phyloP scores from a whole-genome alignment of 2,113 vertebrate species.

The Gila orcuttii region DNA sequence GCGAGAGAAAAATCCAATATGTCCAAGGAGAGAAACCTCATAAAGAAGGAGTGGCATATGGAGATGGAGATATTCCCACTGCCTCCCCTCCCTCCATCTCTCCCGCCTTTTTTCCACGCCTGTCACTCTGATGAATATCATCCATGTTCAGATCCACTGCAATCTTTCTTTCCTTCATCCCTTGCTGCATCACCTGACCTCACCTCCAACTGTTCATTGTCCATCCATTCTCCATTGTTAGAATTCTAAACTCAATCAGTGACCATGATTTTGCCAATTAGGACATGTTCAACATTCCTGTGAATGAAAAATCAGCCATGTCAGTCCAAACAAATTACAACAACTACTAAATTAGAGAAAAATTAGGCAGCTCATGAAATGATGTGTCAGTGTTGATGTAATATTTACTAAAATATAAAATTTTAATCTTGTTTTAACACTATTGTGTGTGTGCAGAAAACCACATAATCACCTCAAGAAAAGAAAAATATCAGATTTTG shows the following conservation, averaged over 20 bases:
- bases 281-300: background rate
- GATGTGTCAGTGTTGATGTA: background rate
- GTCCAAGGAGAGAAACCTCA: background rate
- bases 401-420: background rate
- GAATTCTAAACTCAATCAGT: background rate
- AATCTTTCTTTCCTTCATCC: constrained; percentile 6
- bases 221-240: constrained; percentile 14
- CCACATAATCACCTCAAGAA: background rate
- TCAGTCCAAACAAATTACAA: background rate
- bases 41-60: constrained; percentile 21
- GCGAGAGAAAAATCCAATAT: constrained; percentile 36
- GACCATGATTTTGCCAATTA: background rate
- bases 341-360: too few relatives aligned
- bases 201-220: background rate
- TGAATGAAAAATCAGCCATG: background rate
- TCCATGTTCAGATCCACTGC: constrained; percentile 12
- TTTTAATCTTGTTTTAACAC: background rate
- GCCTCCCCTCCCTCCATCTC: background rate
- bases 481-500: background rate
- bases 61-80: constrained; percentile 33
- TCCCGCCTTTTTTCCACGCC: background rate
- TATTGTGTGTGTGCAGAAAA: background rate
- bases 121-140: constrained; percentile 33
- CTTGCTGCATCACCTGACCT: constrained; percentile 1
- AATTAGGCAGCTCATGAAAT: too few relatives aligned